phyloP scores from a whole-genome alignment of 2,888 invertebrate genomes.

The Nasonia oneida region DNA sequence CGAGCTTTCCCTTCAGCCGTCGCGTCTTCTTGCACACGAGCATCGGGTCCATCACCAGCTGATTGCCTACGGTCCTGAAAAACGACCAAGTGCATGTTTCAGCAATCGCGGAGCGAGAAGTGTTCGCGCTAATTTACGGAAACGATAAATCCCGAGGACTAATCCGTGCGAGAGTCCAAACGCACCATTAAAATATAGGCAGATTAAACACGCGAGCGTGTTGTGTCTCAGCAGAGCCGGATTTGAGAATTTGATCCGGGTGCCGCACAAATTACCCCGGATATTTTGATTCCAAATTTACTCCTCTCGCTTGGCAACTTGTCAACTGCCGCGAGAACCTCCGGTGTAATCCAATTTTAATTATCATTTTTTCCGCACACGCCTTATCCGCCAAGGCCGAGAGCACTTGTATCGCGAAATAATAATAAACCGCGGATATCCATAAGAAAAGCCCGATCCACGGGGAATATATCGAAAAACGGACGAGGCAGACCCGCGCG shows the following conservation, averaged over 20 bases:
- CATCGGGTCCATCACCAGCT: constrained; percentile 93
- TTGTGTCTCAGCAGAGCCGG: constrained; percentile 34
- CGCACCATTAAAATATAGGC: constrained; percentile 54
- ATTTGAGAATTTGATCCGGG: constrained; percentile 12
- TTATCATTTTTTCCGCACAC: neutral
- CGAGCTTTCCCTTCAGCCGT: constrained; percentile 87
- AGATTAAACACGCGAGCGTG: constrained; percentile 46
- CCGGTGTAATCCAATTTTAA: neutral
- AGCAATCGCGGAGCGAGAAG: too few species aligned
- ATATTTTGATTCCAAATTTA: constrained; percentile 56
- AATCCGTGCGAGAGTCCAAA: constrained; percentile 26
- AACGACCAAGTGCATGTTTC: constrained; percentile 36
- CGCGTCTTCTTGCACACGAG: constrained; percentile 93
- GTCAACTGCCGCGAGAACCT: constrained; percentile 23
- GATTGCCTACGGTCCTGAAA: constrained; percentile 89
- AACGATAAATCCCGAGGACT: constrained; percentile 50
- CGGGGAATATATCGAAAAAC: too few species aligned
- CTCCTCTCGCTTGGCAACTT: constrained; percentile 14
- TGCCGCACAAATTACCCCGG: constrained; percentile 35
- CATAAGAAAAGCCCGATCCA: too few species aligned
- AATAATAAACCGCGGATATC: too few species aligned
- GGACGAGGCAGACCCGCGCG: too few species aligned
- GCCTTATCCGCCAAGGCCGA: too few species aligned
- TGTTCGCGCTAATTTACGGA: constrained; percentile 41
- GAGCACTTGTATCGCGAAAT: too few species aligned